Evolutionary conservation across 1,140 invertebrate genomes (phyloP).

Genomic region (Drosophila eugracilis): DNA sequence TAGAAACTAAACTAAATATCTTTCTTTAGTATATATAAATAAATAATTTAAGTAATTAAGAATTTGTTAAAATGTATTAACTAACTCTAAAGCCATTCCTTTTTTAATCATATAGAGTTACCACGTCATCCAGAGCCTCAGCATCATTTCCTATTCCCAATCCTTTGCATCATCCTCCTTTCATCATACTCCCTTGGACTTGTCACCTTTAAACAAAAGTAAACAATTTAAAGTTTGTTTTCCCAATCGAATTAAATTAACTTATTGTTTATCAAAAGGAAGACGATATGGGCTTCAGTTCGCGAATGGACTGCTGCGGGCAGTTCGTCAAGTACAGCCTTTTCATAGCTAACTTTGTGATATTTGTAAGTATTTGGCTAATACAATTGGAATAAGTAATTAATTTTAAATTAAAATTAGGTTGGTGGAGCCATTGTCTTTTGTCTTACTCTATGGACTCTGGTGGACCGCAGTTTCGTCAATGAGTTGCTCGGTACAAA

Average conservation of each 20-base stretch:
- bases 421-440: conserved; percentile 91
- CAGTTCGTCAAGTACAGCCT: conserved; percentile 93
- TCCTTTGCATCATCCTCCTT: conserved; percentile 19
- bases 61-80: no score
- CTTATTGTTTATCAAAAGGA: conserved; percentile 67
- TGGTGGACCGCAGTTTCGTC: conserved; percentile 92
- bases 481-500: conserved; percentile 93
- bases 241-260: not conserved
- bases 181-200: conserved; percentile 9
- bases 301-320: conserved; percentile 92
- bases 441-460: conserved; percentile 91
- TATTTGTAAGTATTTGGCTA: conserved; percentile 91
- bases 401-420: conserved; percentile 84
- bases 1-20: no score
- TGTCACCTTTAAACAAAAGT: conserved; percentile 14
- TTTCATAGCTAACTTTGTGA: conserved; percentile 93
- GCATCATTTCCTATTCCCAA: conserved; percentile 11
- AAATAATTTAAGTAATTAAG: no score
- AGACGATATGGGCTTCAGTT: conserved; percentile 89
- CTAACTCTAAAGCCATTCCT: not conserved
- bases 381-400: not conserved
- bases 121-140: conserved; percentile 22
- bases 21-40: no score
- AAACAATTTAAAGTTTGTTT: not conserved
- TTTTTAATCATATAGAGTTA: conserved; percentile 15